A percentile compares a stretch with the other conserved stretches of the same genome.
phyloP scores from a whole-genome alignment of 2,797 vertebrate genomes.

The Pachyuromys duprasi region DNA sequence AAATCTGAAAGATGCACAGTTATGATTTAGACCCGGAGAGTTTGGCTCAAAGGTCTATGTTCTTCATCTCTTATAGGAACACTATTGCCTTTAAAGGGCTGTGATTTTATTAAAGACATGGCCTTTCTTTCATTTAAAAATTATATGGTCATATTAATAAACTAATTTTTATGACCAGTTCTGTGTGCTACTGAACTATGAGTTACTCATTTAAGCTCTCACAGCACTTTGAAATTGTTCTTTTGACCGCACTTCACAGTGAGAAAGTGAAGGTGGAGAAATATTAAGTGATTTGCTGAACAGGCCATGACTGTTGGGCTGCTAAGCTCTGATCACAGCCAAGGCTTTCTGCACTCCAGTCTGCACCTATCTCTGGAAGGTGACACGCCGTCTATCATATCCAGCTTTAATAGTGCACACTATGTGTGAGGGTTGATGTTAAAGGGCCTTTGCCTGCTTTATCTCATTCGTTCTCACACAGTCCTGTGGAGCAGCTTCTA shows the following conservation, averaged over 20 bases:
- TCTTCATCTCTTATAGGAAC: slow-evolving; percentile 5
- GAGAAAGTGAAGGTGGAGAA: background rate
- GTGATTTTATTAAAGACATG: background rate
- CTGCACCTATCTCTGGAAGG: background rate
- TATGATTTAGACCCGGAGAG: background rate
- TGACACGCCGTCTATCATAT: background rate
- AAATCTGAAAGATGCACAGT: slow-evolving; percentile 3
- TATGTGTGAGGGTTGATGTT: background rate
- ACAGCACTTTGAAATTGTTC: background rate
- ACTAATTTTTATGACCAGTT: background rate
- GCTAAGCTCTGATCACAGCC: background rate
- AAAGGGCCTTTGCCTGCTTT: background rate
- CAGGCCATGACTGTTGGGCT: background rate
- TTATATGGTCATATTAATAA: background rate
- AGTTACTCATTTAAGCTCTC: background rate
- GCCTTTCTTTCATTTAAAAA: slow-evolving; percentile 12
- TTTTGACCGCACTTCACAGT: background rate
- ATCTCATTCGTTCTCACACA: background rate
- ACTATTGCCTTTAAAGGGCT: slow-evolving; percentile 6
- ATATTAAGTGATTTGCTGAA: background rate
- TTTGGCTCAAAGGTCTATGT: background rate
- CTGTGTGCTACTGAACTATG: no score
- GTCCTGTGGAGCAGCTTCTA: background rate
- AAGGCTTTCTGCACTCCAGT: background rate
- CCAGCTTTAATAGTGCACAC: background rate